Conservation (phyloP, 2,113 vertebrate genomes). For the Charina bottae region DNA sequence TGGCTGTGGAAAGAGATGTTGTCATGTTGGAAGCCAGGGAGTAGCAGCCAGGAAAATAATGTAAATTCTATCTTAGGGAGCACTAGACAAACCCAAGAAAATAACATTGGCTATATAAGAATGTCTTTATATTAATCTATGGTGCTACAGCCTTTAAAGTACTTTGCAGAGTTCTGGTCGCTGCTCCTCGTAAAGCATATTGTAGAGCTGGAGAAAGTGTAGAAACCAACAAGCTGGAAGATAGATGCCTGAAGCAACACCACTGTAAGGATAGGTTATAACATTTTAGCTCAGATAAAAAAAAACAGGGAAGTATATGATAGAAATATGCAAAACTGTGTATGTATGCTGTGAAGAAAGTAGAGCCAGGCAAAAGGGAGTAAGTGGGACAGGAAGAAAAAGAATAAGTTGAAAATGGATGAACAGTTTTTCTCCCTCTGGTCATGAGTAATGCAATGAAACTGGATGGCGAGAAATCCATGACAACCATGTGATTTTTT, state of each 20-base stretch:
- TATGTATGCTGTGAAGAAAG: not conserved
- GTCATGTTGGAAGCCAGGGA: not conserved
- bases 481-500: too few species aligned
- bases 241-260: not conserved
- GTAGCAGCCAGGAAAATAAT: not conserved
- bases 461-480: not conserved
- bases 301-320: not conserved
- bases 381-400: not conserved
- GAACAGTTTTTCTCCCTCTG: not conserved
- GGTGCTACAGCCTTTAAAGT: not conserved
- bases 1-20: not conserved
- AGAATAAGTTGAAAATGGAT: not conserved
- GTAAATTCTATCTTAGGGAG: not conserved
- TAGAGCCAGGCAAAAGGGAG: not conserved
- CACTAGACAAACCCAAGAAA: not conserved
- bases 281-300: not conserved
- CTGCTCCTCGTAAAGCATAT: not conserved
- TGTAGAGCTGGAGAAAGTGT: not conserved
- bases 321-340: not conserved
- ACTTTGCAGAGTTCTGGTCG: not conserved
- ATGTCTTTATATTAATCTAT: not conserved
- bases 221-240: not conserved
- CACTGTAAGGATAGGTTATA: not conserved
- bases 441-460: not conserved
- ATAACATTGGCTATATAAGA: not conserved